phyloP scores from a whole-genome alignment of 2,113 vertebrate species.

The Glaucidium brasilianum region DNA sequence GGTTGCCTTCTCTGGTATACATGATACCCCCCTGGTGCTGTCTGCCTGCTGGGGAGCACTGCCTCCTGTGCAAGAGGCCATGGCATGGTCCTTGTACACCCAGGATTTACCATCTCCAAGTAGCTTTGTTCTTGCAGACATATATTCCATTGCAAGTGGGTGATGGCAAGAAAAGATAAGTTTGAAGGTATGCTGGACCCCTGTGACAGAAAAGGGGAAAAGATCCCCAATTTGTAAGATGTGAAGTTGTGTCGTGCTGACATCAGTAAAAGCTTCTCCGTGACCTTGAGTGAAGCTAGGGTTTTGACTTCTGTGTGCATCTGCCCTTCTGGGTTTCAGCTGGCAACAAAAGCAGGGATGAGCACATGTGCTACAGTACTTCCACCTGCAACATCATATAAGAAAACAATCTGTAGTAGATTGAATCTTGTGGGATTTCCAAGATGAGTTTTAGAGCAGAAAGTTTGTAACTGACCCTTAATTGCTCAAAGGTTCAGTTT shows the following conservation, averaged over 20 bases:
- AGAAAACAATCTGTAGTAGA: background rate
- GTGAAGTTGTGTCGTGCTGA: background rate
- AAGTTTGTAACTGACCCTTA: background rate
- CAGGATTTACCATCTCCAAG: background rate
- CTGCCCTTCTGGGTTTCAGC: background rate
- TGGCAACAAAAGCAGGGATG: background rate
- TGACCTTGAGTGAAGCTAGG: background rate
- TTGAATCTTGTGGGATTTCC: background rate
- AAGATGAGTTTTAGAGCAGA: background rate
- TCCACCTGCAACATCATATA: fast-evolving
- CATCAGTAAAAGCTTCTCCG: background rate
- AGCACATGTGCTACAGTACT: background rate
- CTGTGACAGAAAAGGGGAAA: background rate
- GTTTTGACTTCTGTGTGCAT: background rate
- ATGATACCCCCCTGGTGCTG: fast-evolving
- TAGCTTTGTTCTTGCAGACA: background rate
- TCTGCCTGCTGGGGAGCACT: background rate
- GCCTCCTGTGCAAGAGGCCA: background rate
- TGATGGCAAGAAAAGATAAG: background rate
- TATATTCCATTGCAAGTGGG: background rate
- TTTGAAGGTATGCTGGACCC: background rate
- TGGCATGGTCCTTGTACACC: background rate
- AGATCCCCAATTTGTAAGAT: background rate
- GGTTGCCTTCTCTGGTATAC: background rate
- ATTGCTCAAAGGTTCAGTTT: background rate